These are phyloP conservation scores for Galaxias olidus DNA, from an alignment of 2,797 vertebrate genomes.

Conservation along the genomic window DNA sequence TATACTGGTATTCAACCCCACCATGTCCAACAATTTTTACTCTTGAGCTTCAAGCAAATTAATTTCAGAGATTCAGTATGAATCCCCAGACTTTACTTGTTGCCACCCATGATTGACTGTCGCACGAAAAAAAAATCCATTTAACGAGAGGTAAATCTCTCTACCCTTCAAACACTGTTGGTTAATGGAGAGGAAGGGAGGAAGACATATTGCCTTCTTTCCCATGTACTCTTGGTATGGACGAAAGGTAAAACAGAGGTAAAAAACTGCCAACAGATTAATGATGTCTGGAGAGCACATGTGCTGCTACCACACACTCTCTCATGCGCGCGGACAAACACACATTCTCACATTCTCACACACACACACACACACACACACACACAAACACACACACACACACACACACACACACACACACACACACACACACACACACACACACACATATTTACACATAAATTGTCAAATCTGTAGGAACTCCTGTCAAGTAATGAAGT, in stretches of 20 bases:
- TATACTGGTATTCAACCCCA: no score
- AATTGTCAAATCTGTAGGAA: conserved; percentile 11
- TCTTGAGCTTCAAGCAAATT: not conserved
- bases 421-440: conserved; percentile 10
- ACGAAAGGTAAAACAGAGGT: conserved; percentile 3
- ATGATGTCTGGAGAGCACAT: conserved; percentile 18
- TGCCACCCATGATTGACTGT: conserved; percentile 34
- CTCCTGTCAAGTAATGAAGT: conserved; percentile 13
- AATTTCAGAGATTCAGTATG: not conserved
- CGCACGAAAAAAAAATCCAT: conserved; percentile 19
- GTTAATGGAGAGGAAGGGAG: conserved; percentile 11
- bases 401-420: conserved; percentile 5
- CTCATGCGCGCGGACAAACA: not conserved
- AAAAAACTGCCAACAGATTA: conserved; percentile 27
- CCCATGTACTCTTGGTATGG: conserved; percentile 4
- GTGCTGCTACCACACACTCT: conserved; percentile 11
- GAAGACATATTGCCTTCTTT: conserved; percentile 16
- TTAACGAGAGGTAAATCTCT: conserved; percentile 21
- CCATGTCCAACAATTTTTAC: not conserved
- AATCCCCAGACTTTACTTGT: not conserved
- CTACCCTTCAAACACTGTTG: conserved; percentile 21
- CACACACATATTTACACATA: not conserved
- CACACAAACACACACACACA: conserved; percentile 2
- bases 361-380: not conserved
- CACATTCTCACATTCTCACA: conserved; percentile 6